Conservation (phyloP, 2,113 vertebrate species). For the Muscicapa adusta region DNA sequence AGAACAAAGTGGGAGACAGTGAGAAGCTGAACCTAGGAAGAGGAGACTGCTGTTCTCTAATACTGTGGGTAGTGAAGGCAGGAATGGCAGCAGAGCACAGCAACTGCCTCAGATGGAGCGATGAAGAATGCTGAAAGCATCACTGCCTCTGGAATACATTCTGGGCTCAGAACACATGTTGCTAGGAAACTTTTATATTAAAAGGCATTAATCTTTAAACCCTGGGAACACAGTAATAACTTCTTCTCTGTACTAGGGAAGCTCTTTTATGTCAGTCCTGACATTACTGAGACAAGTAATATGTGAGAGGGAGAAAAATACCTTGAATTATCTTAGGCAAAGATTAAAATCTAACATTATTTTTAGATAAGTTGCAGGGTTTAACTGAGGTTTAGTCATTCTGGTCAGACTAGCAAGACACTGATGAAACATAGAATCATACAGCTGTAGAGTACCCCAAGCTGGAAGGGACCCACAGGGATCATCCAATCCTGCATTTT, state of each 20-base stretch:
- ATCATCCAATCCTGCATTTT: neutral
- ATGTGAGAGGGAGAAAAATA: neutral
- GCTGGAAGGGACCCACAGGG: neutral
- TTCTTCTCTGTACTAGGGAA: neutral
- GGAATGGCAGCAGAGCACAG: neutral
- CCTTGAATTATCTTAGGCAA: neutral
- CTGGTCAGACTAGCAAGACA: neutral
- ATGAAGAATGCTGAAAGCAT: neutral
- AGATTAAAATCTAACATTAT: neutral
- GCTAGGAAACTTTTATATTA: constrained; percentile 58
- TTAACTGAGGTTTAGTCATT: neutral
- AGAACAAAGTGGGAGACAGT: neutral
- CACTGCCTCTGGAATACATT: neutral
- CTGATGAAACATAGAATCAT: neutral
- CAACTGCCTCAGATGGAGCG: neutral
- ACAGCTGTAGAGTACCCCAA: neutral
- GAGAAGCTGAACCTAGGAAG: neutral
- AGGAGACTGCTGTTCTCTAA: neutral
- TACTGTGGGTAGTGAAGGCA: neutral
- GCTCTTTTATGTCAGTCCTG: constrained; percentile 13
- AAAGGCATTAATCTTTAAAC: constrained; percentile 36
- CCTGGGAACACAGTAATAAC: neutral
- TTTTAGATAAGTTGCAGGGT: neutral
- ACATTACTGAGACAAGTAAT: neutral
- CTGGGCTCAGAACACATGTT: neutral